A percentile compares a stretch with the other conserved stretches of the same genome.
phyloP scores from a whole-genome alignment of 2,888 invertebrate species.

The Hoplodrina ambigua region DNA sequence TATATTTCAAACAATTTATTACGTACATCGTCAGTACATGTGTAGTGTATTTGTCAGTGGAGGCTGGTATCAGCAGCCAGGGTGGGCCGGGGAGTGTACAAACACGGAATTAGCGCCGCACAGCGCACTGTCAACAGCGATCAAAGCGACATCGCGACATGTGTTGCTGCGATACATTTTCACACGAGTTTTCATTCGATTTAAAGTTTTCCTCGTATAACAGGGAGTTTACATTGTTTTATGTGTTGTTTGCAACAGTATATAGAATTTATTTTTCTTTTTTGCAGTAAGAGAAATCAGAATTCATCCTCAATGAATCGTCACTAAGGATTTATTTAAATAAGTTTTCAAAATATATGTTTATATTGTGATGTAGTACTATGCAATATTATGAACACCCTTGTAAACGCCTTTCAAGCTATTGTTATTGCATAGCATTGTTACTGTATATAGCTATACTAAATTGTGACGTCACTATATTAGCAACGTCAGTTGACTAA shows the following conservation, averaged over 20 bases:
- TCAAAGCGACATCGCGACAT: conserved; percentile 71
- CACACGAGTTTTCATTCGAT: conserved; percentile 60
- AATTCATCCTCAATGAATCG: no score
- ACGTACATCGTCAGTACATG: conserved; percentile 12
- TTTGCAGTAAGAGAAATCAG: no score
- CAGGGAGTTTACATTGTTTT: conserved; percentile 16
- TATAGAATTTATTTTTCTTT: background rate
- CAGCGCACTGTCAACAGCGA: conserved; percentile 64
- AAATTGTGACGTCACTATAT: no score
- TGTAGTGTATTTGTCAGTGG: conserved; percentile 45
- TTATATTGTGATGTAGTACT: no score
- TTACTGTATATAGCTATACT: no score
- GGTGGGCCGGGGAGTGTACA: conserved; percentile 43
- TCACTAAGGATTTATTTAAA: no score
- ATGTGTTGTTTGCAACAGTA: conserved; percentile 2
- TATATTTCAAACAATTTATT: no score
- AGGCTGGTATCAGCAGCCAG: conserved; percentile 27
- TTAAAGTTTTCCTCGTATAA: conserved; percentile 49
- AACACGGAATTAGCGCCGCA: conserved; percentile 66
- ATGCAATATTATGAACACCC: no score
- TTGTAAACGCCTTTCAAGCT: no score
- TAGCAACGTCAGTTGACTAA: no score
- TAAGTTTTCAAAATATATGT: no score
- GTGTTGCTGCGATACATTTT: conserved; percentile 64
- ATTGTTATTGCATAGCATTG: no score